Evolutionary conservation across 1,140 invertebrate species (phyloP).

Genomic region (Lucilia sericata): DNA sequence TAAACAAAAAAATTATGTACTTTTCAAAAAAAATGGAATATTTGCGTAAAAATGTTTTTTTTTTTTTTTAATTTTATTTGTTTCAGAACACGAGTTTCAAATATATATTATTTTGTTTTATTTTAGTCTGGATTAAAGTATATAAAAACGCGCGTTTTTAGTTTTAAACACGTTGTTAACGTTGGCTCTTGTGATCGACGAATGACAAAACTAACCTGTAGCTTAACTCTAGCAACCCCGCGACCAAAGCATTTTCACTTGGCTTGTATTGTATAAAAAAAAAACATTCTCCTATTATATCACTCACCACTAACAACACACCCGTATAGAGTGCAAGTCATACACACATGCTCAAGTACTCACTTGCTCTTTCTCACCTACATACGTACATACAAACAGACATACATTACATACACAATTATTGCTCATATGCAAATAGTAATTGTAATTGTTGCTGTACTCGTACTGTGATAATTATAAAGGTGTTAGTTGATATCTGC

Average conservation of each 20-base stretch:
- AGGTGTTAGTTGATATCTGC: too few relatives aligned
- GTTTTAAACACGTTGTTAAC: conserved; percentile 20
- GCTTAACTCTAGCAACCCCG: conserved; percentile 23
- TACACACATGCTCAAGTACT: not conserved
- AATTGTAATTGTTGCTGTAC: not conserved
- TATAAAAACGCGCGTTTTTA: conserved; percentile 29
- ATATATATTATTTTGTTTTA: conserved; percentile 27
- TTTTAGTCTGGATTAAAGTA: not conserved
- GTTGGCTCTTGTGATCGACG: conserved; percentile 38
- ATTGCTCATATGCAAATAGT: not conserved
- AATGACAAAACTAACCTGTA: conserved; percentile 36
- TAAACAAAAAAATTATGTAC: not conserved
- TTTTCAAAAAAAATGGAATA: not conserved
- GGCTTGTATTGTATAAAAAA: not conserved
- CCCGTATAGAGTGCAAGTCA: not conserved
- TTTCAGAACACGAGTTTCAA: not conserved
- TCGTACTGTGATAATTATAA: too few relatives aligned
- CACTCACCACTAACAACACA: not conserved
- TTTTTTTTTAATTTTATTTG: conserved; percentile 14
- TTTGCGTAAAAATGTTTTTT: conserved; percentile 6
- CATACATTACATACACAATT: not conserved
- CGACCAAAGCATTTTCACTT: conserved; percentile 29
- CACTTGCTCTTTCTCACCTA: not conserved
- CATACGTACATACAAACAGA: not conserved
- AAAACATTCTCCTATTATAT: not conserved